These are phyloP conservation scores for Galeopsomyia nigrocyanea DNA, from an alignment of 2,888 invertebrate genomes.

Conservation along the genomic window DNA sequence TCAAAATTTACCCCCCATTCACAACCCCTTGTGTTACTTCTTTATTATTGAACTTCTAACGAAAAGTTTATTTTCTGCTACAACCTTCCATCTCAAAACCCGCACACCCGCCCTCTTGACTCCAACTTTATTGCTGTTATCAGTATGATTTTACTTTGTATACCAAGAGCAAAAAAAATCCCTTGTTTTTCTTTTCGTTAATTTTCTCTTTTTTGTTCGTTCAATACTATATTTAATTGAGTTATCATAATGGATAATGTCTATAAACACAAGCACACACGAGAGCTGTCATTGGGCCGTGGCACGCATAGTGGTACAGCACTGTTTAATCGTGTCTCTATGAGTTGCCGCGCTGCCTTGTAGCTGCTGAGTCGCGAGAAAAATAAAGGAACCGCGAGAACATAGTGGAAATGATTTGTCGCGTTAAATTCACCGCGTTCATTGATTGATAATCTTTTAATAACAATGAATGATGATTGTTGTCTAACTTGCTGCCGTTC, in stretches of 20 bases:
- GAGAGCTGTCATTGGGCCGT: conserved; percentile 55
- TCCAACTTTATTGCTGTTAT: conserved; percentile 23
- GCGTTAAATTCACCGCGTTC: conserved; percentile 1
- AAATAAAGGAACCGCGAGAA: not conserved
- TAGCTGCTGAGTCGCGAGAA: conserved; percentile 57
- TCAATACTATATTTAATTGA: conserved; percentile 12
- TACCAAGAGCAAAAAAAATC: not conserved
- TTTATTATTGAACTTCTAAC: not conserved
- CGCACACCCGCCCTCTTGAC: not conserved
- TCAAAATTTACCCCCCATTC: not conserved
- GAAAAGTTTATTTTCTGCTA: too few species aligned
- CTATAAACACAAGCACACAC: conserved; percentile 52
- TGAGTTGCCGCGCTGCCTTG: conserved; percentile 60
- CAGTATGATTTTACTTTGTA: conserved; percentile 23
- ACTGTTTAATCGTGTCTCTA: conserved; percentile 66
- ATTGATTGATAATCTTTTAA: too few species aligned
- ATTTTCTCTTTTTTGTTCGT: not conserved
- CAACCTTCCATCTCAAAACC: conserved; percentile 6
- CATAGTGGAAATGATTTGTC: conserved; percentile 8
- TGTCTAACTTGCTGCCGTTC: conserved; percentile 5
- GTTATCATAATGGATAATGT: conserved; percentile 30
- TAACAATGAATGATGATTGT: not conserved
- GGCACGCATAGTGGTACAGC: conserved; percentile 65
- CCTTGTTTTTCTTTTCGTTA: conserved; percentile 13
- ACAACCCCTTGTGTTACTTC: conserved; percentile 1